Percentiles rank a stretch among this genome's conserved stretches.
These are phyloP conservation scores for Hypanus sabinus DNA, from an alignment of 2,113 vertebrate species.

Conservation along the genomic window DNA sequence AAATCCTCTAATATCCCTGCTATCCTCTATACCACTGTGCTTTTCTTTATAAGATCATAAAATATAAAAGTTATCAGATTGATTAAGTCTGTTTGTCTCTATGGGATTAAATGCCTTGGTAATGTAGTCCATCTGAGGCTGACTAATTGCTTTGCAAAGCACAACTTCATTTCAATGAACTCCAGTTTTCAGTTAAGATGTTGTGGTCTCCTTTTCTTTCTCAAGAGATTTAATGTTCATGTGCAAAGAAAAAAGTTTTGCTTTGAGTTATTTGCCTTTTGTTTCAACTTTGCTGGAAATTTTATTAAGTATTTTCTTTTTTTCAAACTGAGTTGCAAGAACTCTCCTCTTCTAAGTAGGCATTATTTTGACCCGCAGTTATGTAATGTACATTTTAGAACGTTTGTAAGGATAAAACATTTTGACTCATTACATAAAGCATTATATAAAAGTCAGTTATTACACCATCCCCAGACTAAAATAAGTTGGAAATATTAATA, in stretches of 20 bases:
- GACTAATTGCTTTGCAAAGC: background rate
- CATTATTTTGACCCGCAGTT: no score
- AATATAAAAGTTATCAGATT: background rate
- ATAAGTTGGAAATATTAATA: no score
- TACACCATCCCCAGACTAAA: no score
- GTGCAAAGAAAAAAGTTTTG: background rate
- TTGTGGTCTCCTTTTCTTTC: background rate
- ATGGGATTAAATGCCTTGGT: background rate
- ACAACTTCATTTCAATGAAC: background rate
- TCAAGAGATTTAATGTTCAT: background rate
- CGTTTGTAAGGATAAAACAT: no score
- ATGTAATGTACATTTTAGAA: no score
- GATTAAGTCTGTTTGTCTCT: background rate
- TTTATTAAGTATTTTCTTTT: background rate
- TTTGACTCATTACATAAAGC: no score
- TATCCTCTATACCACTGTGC: no score
- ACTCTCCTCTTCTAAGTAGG: no score
- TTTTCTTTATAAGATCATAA: background rate
- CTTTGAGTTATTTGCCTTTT: background rate
- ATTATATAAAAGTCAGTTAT: no score
- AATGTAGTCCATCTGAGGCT: background rate
- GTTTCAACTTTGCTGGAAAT: background rate
- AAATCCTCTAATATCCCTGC: no score
- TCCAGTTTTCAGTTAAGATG: background rate
- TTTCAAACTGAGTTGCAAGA: background rate